Conservation (phyloP, 2,113 vertebrate genomes). For the Myotis davidii region DNA sequence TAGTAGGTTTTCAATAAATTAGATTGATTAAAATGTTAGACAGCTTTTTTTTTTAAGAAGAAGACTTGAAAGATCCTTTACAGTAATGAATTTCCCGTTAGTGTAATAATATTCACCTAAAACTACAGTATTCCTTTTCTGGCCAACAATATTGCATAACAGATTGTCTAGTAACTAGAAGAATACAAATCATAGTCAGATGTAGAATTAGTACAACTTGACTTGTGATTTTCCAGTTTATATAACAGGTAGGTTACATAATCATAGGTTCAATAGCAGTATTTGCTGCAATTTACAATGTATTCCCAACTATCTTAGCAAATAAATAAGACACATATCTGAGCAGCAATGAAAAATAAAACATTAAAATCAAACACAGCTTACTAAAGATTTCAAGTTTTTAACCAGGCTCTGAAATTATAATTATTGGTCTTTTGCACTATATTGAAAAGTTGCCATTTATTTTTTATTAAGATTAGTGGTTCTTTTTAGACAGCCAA, state of each 20-base stretch:
- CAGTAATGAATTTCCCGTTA: background rate
- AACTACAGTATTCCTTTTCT: background rate
- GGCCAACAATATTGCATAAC: background rate
- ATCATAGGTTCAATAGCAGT: background rate
- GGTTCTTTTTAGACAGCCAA: constrained; percentile 14
- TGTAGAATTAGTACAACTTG: background rate
- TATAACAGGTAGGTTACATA: constrained; percentile 49
- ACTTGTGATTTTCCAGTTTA: constrained; percentile 54
- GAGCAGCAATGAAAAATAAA: constrained; percentile 3
- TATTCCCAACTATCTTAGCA: background rate
- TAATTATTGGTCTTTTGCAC: background rate
- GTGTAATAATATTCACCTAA: background rate
- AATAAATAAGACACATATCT: constrained; percentile 52
- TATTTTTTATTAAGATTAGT: constrained; percentile 55
- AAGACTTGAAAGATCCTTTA: background rate
- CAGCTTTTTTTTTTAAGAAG: background rate
- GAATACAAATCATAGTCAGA: background rate
- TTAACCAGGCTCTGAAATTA: background rate
- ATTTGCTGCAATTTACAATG: constrained; percentile 41
- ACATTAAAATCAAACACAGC: constrained; percentile 39
- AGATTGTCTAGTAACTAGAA: constrained; percentile 36
- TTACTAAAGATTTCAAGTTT: constrained; percentile 22
- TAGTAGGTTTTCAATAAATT: constrained; percentile 45
- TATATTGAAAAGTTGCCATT: constrained; percentile 38
- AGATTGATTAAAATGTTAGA: constrained; percentile 27